Percentiles rank a stretch among this genome's conserved stretches.
Conservation (phyloP, 1,140 invertebrate species). For the Bombus turneri region DNA sequence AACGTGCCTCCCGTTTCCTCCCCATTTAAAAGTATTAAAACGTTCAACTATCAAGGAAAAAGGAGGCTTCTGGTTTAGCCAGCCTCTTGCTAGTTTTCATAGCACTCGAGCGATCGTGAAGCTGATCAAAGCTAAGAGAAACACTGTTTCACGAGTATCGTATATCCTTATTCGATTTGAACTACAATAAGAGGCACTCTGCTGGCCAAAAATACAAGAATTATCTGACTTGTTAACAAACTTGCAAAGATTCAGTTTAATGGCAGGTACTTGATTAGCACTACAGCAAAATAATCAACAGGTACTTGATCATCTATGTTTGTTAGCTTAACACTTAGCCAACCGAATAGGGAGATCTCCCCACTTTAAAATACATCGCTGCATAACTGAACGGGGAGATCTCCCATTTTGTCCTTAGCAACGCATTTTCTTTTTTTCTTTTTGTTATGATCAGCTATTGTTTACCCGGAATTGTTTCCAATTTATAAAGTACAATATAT, state of each 20-base stretch:
- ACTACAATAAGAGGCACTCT: not conserved
- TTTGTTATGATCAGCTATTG: too few species aligned
- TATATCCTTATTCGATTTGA: not conserved
- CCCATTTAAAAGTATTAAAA: conserved; percentile 16
- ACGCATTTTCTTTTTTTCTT: too few species aligned
- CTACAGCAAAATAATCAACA: not conserved
- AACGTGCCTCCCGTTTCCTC: conserved; percentile 8
- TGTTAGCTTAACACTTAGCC: not conserved
- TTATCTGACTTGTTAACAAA: not conserved
- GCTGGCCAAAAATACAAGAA: not conserved
- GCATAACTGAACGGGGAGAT: too few species aligned
- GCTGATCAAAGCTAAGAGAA: conserved; percentile 16
- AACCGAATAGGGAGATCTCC: too few species aligned
- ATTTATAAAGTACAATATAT: too few species aligned
- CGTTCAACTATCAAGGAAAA: not conserved
- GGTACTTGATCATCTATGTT: not conserved
- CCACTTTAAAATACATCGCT: too few species aligned
- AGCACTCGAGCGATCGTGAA: conserved; percentile 54
- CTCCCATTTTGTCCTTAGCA: too few species aligned
- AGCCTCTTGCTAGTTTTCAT: not conserved
- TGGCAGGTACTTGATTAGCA: conserved; percentile 1
- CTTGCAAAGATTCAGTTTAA: not conserved
- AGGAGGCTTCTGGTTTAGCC: not conserved
- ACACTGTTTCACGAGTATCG: not conserved
- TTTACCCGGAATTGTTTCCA: too few species aligned